Percentiles rank a stretch among this genome's conserved stretches.
phyloP scores from a whole-genome alignment of 2,888 invertebrate species.

The Reticulitermes lucifugus region DNA sequence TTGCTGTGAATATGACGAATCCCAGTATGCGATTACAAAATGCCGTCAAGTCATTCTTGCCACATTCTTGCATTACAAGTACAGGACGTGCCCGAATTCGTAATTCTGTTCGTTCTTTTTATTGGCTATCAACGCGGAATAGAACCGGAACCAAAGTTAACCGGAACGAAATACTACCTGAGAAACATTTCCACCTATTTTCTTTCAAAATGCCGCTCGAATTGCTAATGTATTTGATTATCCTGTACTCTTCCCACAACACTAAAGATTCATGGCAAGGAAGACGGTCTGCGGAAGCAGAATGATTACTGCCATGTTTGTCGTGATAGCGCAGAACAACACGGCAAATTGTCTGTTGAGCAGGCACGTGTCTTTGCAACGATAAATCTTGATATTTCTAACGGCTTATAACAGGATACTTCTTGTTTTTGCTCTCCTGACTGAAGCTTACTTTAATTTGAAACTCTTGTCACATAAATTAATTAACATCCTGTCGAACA shows the following conservation, averaged over 20 bases:
- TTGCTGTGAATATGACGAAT: slow-evolving; percentile 8
- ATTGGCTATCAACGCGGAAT: neutral
- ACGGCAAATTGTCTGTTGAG: too few species aligned
- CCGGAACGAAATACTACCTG: neutral
- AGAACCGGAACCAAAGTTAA: neutral
- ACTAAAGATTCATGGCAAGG: neutral
- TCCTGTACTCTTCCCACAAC: neutral
- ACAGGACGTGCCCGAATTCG: neutral
- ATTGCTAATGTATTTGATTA: neutral
- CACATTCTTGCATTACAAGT: slow-evolving; percentile 17
- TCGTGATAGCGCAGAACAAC: too few species aligned
- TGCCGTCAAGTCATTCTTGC: neutral
- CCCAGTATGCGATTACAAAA: neutral
- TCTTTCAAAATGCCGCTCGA: neutral
- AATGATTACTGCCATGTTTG: neutral
- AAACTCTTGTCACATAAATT: too few species aligned
- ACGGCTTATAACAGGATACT: too few species aligned
- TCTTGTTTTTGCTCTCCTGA: too few species aligned
- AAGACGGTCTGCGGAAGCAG: neutral
- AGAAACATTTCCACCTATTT: neutral
- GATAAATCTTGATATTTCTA: too few species aligned
- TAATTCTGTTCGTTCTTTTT: neutral
- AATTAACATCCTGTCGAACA: too few species aligned
- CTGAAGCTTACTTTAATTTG: too few species aligned
- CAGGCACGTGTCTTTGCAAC: too few species aligned